These are phyloP conservation scores for Muscidifurax raptorellus DNA, from an alignment of 1,140 invertebrate species.

Conservation along the genomic window DNA sequence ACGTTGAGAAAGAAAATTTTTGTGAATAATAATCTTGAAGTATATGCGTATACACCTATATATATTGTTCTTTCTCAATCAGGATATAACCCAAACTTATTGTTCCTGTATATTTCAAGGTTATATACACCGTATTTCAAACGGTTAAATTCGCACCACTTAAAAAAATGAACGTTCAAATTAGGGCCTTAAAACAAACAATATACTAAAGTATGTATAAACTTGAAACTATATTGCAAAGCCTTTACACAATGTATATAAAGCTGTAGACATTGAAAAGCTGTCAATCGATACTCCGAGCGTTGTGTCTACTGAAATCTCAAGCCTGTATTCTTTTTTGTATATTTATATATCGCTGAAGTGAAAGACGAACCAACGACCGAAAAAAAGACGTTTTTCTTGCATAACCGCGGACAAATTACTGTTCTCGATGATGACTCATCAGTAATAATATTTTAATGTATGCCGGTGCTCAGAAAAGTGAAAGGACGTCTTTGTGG, in stretches of 20 bases:
- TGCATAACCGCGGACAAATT: background rate
- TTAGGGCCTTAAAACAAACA: background rate
- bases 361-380: background rate
- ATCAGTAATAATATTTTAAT: slow-evolving; percentile 24
- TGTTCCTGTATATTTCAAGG: too few relatives aligned
- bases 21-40: too few relatives aligned
- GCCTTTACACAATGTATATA: background rate
- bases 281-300: background rate
- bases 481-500: slow-evolving; percentile 6
- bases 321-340: too few relatives aligned
- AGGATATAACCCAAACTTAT: too few relatives aligned
- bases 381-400: background rate
- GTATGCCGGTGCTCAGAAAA: slow-evolving; percentile 18
- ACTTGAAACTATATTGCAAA: background rate
- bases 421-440: slow-evolving; percentile 31
- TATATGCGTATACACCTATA: too few relatives aligned
- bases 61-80: too few relatives aligned
- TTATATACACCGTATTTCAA: too few relatives aligned
- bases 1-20: too few relatives aligned
- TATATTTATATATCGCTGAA: too few relatives aligned
- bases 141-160: too few relatives aligned
- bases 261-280: background rate
- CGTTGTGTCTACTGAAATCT: too few relatives aligned
- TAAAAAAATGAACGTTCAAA: background rate
- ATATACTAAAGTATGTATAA: background rate